Evolutionary conservation across 2,113 vertebrate genomes (phyloP), one percentile per base, ranked within the genome.

Genomic region (Micronycteris hirsuta): DNA sequence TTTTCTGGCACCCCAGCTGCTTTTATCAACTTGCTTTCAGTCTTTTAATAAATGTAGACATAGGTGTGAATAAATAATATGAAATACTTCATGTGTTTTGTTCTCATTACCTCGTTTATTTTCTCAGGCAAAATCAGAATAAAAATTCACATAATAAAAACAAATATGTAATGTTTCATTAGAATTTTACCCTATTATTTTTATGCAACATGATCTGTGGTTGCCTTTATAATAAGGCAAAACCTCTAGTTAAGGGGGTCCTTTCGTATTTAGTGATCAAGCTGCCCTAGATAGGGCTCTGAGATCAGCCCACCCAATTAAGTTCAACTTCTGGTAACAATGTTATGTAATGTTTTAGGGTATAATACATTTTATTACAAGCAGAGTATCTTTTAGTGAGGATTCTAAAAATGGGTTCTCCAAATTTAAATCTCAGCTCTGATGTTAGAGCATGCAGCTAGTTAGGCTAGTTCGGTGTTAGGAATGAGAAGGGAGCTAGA

Each of bases 21-120:
- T 80, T 96, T 92, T 88, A 77, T 83, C 47, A 82, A 38, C 52
- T 61, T 73, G 16, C 41, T 86, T 88, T 94, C 14, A 22, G 28
- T 19, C n/a, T 85, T 89, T 61, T 54, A 54, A 96, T 90, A 70
- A 96, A 71, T 80, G 45, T 28, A 96, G 71, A 16, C n/a, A 41
- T 14, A 63, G 43, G 3, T 86, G n/a, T 87, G 70, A 96, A 86
- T 78, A 86, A 87, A 71, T 31, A 92, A 54, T 36, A 43, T 73
- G 36, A 90, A 95, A 80, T 49, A 43, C 33, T 80, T 86, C 8
- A 28, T 86, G 28, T 26, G 14, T 74, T 74, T 47, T 87, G 14
- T 47, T 77, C 33, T 80, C 71, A 28, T 52, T 49, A 61, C 45
- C 13, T 73, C 78, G 4, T 33, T 77, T 73, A 47, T 86, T 68